Evolutionary conservation across 1,140 invertebrate species (phyloP).

Genomic region (Archivesica marissinica): DNA sequence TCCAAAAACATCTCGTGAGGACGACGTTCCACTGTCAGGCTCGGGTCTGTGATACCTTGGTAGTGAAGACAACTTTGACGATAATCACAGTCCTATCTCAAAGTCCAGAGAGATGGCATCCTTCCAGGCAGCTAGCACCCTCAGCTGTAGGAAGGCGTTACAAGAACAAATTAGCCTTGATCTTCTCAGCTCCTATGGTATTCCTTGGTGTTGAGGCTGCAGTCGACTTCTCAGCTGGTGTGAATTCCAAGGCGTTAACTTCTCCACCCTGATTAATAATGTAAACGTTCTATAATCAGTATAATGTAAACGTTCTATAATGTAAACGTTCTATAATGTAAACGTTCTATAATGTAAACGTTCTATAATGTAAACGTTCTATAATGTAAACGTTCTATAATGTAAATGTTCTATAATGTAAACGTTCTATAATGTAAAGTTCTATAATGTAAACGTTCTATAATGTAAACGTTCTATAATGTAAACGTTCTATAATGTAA

Average conservation of each 20-base stretch:
- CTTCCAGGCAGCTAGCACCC: no score
- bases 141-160: no score
- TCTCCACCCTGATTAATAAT: constrained; percentile 39
- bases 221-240: constrained; percentile 12
- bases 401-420: neutral
- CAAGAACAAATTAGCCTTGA: no score
- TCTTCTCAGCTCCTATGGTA: no score
- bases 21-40: no score
- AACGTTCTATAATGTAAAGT: neutral
- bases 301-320: neutral
- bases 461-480: no score
- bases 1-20: no score
- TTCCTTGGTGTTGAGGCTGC: neutral
- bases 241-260: constrained; percentile 37
- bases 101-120: no score
- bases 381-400: neutral
- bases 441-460: neutral
- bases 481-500: no score
- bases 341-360: neutral
- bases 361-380: neutral
- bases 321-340: neutral
- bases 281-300: neutral
- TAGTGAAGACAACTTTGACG: no score
- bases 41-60: no score
- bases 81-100: no score